Evolutionary conservation across 37 sponge, comb jelly and placozoan species (phyloP), one percentile per base, ranked within the genome.

Genomic region (Halisarca cf. caerulea): DNA sequence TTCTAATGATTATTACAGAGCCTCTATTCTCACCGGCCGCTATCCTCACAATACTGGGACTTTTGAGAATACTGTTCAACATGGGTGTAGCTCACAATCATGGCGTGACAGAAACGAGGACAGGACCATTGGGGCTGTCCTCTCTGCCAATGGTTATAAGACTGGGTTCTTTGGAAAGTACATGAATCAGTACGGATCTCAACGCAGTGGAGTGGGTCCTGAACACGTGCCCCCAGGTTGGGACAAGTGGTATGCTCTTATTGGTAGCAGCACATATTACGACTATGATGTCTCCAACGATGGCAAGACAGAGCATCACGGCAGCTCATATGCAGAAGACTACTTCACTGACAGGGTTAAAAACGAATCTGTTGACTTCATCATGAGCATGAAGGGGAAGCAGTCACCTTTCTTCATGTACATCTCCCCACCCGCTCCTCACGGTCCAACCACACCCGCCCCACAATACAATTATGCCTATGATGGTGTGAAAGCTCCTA

Each of bases 131-230:
- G 97, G 93, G 80, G 72, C 88, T 24, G 82, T 90, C 39, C 88
- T 96, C 78, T 58, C 71, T 43, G 78, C 58, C 18, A 84, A 88
- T 66, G 97, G 97, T 5, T 96, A 96, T 82, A 90, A 69, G 61
- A 96, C 97, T 35, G 96, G 92, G 70, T 92, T 95, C 80, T 95
- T 91, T 89, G 96, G 94, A 0, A 96, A 96, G 57, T 96, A 96
- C 82, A 37, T 92, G 73, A 96, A 96, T 66, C 90, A 91, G 82
- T 96, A 96, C 86, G 94, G 83, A 0, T 34, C 47, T 28, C 39
- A 53, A 15, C 25, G 37, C 0, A 59, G 78, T 70, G 94, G 94
- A 30, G 83, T 90, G 24, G 80, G 83, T 38, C 83, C 85, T 25
- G 82, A 83, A 2, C 91, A 96, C 75, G 91, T 96, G 15, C 96